phyloP scores from a whole-genome alignment of 2,113 vertebrate genomes.

The Phaethon lepturus region DNA sequence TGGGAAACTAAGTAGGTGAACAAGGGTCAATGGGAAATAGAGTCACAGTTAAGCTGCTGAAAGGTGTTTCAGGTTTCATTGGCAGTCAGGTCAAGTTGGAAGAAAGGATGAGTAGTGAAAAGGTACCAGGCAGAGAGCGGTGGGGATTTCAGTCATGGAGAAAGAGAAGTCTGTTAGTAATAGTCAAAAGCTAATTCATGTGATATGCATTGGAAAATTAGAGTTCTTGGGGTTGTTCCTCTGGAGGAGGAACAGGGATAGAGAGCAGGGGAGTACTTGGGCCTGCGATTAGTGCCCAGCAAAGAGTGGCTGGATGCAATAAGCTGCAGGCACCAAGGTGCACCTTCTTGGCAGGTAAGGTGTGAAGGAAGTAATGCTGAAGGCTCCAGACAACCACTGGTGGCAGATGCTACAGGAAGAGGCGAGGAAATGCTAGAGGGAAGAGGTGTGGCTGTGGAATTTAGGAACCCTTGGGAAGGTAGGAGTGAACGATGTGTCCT shows the following conservation, averaged over 20 bases:
- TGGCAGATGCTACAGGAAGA: background rate
- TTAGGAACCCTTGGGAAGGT: background rate
- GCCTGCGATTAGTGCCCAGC: background rate
- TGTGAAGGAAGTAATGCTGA: background rate
- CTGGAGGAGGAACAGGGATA: background rate
- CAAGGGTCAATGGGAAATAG: background rate
- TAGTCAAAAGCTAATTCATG: background rate
- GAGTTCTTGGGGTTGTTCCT: fast-evolving
- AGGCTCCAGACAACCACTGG: background rate
- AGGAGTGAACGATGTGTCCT: fast-evolving
- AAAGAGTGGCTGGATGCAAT: background rate
- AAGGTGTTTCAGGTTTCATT: background rate
- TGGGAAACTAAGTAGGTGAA: background rate
- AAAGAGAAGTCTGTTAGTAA: background rate
- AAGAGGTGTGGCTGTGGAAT: background rate
- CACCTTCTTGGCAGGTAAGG: background rate
- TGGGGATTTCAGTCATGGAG: background rate
- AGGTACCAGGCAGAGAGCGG: fast-evolving
- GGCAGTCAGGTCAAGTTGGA: background rate
- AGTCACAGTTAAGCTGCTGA: background rate
- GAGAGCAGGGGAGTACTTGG: background rate
- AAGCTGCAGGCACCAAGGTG: background rate
- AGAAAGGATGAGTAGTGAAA: background rate
- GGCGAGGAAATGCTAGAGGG: background rate
- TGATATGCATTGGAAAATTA: background rate